These are phyloP conservation scores for Chelonia mydas DNA, from an alignment of 2,797 vertebrate species.

Conservation along the genomic window DNA sequence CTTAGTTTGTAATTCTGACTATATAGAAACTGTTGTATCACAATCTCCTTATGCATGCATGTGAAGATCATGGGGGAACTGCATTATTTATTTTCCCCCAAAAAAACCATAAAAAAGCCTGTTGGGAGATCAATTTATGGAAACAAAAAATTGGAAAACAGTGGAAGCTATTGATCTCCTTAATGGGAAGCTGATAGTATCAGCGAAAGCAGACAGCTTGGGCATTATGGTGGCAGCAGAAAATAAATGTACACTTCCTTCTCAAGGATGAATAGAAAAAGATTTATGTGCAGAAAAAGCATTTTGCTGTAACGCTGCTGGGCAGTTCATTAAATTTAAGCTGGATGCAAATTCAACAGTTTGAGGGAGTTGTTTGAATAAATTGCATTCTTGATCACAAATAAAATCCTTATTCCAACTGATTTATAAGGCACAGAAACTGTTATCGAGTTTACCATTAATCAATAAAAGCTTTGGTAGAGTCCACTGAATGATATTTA, in stretches of 20 bases:
- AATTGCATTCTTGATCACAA: constrained; percentile 1
- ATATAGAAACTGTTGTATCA: not conserved
- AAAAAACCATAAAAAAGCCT: constrained; percentile 66
- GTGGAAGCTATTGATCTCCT: constrained; percentile 65
- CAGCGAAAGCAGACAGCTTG: not conserved
- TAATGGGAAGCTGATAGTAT: constrained; percentile 62
- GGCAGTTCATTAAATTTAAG: constrained; percentile 26
- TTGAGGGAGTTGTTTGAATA: not conserved
- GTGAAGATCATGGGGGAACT: not conserved
- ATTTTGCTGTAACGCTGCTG: not conserved
- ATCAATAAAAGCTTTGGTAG: not conserved
- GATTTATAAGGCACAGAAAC: not conserved
- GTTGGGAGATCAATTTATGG: constrained; percentile 49
- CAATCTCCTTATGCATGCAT: not conserved
- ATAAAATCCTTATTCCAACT: constrained; percentile 13
- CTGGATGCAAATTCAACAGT: not conserved
- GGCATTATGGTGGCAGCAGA: not conserved
- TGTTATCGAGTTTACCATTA: not conserved
- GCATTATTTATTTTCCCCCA: constrained; percentile 29
- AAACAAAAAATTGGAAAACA: constrained; percentile 15
- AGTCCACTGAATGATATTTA: not conserved
- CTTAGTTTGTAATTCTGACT: not conserved
- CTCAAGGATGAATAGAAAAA: not conserved
- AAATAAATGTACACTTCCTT: not conserved
- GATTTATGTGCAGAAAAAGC: not conserved